Conservation (phyloP, 2,888 invertebrate genomes). For the Crepidodera aurea region DNA sequence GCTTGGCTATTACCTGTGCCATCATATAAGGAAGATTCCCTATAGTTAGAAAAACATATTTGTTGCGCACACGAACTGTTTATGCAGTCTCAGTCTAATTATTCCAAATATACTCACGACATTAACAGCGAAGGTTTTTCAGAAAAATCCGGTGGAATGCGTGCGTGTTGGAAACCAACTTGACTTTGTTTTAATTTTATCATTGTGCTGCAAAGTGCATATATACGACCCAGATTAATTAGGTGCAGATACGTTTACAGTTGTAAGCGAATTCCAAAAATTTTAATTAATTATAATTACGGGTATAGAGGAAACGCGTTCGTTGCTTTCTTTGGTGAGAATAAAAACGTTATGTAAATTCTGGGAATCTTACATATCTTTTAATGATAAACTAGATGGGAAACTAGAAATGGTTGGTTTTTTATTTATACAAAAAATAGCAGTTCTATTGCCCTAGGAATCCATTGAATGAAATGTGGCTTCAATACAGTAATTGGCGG, state of each 20-base stretch:
- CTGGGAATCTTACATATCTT: too few species aligned
- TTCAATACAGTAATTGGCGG: too few species aligned
- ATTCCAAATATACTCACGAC: slow-evolving; percentile 10
- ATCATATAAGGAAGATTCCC: not conserved
- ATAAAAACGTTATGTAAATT: too few species aligned
- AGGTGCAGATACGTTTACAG: not conserved
- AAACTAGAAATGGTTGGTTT: too few species aligned
- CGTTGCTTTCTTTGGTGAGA: too few species aligned
- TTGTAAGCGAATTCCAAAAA: not conserved
- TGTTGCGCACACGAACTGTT: slow-evolving; percentile 1
- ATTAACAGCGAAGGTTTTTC: not conserved
- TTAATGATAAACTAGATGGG: too few species aligned
- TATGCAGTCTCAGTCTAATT: slow-evolving; percentile 12
- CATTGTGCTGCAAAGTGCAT: slow-evolving; percentile 4
- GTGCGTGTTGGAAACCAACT: slow-evolving; percentile 1
- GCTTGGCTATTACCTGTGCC: too few species aligned
- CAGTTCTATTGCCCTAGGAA: too few species aligned
- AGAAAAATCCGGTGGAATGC: slow-evolving; percentile 3
- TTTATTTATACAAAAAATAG: too few species aligned
- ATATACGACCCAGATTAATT: slow-evolving; percentile 5
- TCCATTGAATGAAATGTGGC: too few species aligned
- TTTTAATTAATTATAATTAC: not conserved
- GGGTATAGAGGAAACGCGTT: not conserved
- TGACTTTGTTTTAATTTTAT: slow-evolving; percentile 10
- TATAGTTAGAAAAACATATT: not conserved